phyloP scores from a whole-genome alignment of 2,888 invertebrate genomes.

The Taphrorychus bicolor region DNA sequence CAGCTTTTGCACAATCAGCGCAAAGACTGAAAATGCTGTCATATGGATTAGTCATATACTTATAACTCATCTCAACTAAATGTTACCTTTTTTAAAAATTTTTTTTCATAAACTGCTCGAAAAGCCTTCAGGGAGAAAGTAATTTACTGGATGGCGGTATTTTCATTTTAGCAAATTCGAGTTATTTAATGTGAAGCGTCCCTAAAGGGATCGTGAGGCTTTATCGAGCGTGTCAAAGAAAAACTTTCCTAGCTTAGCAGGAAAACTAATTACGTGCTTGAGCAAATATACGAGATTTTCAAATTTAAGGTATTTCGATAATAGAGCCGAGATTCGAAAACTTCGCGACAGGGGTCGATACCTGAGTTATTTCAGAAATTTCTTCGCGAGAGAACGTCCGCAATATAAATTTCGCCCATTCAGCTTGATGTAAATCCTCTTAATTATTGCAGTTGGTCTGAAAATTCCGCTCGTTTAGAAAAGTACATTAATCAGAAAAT shows the following conservation, averaged over 20 bases:
- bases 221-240: constrained; percentile 1
- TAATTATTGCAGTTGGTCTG: neutral
- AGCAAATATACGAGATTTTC: neutral
- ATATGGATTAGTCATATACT: too few species aligned
- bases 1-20: too few species aligned
- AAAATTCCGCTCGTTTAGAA: neutral
- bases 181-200: neutral
- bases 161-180: neutral
- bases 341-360: too few species aligned
- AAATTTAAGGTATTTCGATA: neutral
- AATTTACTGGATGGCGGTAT: neutral
- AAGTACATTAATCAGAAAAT: constrained; percentile 8
- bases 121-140: neutral
- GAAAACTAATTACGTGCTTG: constrained; percentile 6
- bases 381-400: neutral
- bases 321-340: too few species aligned
- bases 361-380: too few species aligned
- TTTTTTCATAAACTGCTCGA: neutral
- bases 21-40: too few species aligned
- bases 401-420: neutral
- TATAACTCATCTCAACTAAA: too few species aligned
- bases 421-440: neutral
- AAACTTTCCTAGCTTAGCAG: constrained; percentile 2
- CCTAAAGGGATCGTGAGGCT: neutral
- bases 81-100: neutral